These are phyloP conservation scores for Augochlorella aurata DNA, from an alignment of 2,888 invertebrate genomes.

Conservation along the genomic window DNA sequence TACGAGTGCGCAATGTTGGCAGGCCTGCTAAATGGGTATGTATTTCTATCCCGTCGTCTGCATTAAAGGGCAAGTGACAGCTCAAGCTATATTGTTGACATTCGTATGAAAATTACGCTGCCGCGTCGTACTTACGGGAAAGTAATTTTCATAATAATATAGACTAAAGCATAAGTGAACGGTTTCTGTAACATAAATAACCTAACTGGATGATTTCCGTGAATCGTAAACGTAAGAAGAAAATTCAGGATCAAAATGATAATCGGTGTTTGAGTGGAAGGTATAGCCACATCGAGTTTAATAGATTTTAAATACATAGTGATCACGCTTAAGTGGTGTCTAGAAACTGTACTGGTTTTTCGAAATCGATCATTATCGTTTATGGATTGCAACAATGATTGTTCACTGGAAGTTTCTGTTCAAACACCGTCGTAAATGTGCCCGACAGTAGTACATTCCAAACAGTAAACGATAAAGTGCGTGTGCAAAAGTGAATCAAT, in stretches of 20 bases:
- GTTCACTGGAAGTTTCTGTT: constrained; percentile 49
- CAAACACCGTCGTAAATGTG: constrained; percentile 52
- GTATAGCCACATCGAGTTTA: constrained; percentile 31
- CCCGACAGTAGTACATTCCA: constrained; percentile 37
- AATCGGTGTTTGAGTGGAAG: constrained; percentile 39
- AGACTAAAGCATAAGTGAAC: constrained; percentile 30
- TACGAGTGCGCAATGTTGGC: constrained; percentile 45
- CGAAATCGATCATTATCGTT: constrained; percentile 62
- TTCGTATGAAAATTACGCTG: constrained; percentile 55
- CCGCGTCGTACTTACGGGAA: constrained; percentile 47
- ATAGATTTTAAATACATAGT: constrained; percentile 36
- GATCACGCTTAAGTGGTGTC: constrained; percentile 21
- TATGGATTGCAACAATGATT: constrained; percentile 46
- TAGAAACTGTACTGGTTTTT: constrained; percentile 24
- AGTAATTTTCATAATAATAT: constrained; percentile 49
- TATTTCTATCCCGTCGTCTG: constrained; percentile 67
- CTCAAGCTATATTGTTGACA: constrained; percentile 66
- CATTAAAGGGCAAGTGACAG: constrained; percentile 69
- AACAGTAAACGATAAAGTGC: constrained; percentile 52
- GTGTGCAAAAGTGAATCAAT: constrained; percentile 61
- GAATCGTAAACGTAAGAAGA: constrained; percentile 20
- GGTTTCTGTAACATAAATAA: background rate
- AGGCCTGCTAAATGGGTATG: constrained; percentile 54
- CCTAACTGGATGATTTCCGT: constrained; percentile 1
- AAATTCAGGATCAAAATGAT: constrained; percentile 38